Percentiles rank a stretch among this genome's conserved stretches.
Evolutionary conservation across 2,797 vertebrate genomes (phyloP).

Genomic region (Spinus olivaceus): DNA sequence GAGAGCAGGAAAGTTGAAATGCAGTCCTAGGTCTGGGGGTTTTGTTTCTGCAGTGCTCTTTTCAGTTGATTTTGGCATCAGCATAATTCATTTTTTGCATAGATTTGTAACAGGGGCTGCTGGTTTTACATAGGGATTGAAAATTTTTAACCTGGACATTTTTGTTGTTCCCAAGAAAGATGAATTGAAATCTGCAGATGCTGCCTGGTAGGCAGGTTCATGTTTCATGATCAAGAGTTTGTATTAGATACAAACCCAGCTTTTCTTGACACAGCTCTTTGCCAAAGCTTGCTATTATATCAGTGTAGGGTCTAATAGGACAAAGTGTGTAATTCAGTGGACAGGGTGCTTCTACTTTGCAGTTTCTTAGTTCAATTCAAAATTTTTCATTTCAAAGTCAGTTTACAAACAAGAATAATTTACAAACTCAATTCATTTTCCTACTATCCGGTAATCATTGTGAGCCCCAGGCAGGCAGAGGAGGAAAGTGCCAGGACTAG

Average conservation of each 20-base stretch:
- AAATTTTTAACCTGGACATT: neutral
- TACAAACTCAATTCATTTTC: neutral
- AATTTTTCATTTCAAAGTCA: neutral
- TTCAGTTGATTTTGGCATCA: neutral
- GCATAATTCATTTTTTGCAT: neutral
- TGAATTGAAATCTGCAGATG: neutral
- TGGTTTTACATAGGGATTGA: neutral
- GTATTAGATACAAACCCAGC: neutral
- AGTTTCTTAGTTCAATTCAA: neutral
- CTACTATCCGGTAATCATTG: neutral
- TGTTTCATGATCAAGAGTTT: neutral
- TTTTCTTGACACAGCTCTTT: neutral
- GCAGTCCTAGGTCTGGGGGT: neutral
- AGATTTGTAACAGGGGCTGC: neutral
- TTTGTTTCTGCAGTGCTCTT: neutral
- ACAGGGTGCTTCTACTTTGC: neutral
- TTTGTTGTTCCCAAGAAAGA: neutral
- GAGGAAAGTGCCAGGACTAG: neutral
- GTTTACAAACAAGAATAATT: neutral
- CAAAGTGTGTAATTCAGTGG: neutral
- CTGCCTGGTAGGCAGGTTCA: neutral
- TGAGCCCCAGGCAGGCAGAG: neutral
- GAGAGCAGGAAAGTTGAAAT: neutral
- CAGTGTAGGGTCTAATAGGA: neutral
- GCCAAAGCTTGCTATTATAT: neutral